Conservation (phyloP, 2,888 invertebrate species). For the Brachypterus glaber region DNA sequence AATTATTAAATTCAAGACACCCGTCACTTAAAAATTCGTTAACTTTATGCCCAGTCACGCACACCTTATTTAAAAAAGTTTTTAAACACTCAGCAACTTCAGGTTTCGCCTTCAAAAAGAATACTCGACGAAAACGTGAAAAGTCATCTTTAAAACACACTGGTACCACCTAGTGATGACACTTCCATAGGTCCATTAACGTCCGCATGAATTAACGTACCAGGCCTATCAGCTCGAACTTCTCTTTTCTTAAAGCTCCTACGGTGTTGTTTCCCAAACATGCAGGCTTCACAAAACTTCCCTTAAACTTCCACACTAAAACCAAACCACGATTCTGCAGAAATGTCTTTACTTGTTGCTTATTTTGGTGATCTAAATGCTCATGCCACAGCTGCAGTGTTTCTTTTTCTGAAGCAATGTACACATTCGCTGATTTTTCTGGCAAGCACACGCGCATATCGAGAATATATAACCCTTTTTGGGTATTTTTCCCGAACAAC, state of each 20-base stretch:
- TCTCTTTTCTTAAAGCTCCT: constrained; percentile 13
- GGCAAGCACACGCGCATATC: constrained; percentile 10
- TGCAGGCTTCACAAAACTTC: constrained; percentile 18
- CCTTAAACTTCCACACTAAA: constrained; percentile 8
- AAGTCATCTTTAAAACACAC: constrained; percentile 27
- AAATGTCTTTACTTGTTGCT: constrained; percentile 12
- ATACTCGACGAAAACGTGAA: too few species aligned
- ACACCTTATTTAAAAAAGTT: too few species aligned
- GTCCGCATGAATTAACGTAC: constrained; percentile 21
- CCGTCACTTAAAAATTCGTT: too few species aligned
- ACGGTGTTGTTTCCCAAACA: constrained; percentile 18
- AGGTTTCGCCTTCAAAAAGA: too few species aligned
- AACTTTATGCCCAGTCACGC: too few species aligned
- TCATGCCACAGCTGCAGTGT: constrained; percentile 16
- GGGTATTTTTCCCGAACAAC: constrained; percentile 6
- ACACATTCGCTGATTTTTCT: too few species aligned
- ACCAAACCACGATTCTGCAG: constrained; percentile 10
- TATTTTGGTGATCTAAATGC: constrained; percentile 16
- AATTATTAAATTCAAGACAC: too few species aligned
- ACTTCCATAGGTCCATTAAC: constrained; percentile 18
- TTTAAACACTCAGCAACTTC: too few species aligned
- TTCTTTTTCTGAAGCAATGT: too few species aligned
- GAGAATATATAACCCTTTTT: constrained; percentile 8
- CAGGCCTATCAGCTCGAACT: constrained; percentile 16
- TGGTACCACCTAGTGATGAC: constrained; percentile 22